phyloP scores from a whole-genome alignment of 2,113 vertebrate species.

The Mola mola region DNA sequence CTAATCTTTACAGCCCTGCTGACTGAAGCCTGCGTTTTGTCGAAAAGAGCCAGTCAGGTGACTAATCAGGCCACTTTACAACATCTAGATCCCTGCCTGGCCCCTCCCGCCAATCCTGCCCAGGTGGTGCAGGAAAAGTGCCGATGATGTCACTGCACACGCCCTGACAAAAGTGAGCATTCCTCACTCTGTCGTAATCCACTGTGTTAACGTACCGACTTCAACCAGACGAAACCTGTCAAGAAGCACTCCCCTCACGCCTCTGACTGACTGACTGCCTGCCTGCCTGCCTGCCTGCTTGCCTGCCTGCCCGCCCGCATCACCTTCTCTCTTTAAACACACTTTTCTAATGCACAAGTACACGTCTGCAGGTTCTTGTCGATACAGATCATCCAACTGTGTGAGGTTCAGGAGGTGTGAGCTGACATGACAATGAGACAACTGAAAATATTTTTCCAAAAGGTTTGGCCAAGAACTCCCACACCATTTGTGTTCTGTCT shows the following conservation, averaged over 20 bases:
- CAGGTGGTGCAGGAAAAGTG: conserved; percentile 72
- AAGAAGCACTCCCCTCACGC: conserved; percentile 22
- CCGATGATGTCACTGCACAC: conserved; percentile 67
- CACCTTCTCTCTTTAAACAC: too few relatives aligned
- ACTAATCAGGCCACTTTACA: conserved; percentile 72
- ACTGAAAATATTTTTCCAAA: conserved; percentile 59
- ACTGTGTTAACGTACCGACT: conserved; percentile 47
- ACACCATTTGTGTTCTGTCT: conserved; percentile 38
- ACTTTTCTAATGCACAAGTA: conserved; percentile 9
- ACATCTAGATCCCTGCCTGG: not conserved
- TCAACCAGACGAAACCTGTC: conserved; percentile 60
- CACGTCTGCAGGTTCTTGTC: conserved; percentile 14
- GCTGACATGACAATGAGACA: conserved; percentile 51
- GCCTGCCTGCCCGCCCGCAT: not conserved
- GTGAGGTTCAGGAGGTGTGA: conserved; percentile 34
- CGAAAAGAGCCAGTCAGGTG: conserved; percentile 64
- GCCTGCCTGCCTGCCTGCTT: not conserved
- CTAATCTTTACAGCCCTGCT: conserved; percentile 57
- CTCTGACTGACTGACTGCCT: not conserved
- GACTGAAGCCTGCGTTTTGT: conserved; percentile 63
- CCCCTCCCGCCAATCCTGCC: conserved; percentile 35
- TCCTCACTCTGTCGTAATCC: conserved; percentile 54
- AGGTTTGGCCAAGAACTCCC: conserved; percentile 46
- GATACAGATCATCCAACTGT: conserved; percentile 4
- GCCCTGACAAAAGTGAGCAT: conserved; percentile 65